phyloP scores from a whole-genome alignment of 2,888 invertebrate species.

The Drosophila mulleri region DNA sequence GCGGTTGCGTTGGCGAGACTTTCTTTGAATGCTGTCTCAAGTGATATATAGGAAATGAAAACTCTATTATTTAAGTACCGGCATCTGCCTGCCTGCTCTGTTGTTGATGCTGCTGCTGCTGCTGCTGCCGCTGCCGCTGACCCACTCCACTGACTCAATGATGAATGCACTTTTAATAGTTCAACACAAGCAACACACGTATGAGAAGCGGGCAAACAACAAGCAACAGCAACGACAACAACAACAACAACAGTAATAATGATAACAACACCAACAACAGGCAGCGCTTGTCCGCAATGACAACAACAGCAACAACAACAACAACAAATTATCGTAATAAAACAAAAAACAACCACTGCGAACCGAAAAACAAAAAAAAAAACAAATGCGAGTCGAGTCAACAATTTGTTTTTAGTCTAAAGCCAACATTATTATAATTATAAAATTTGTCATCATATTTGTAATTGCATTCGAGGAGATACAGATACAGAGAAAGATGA shows the following conservation, averaged over 20 bases:
- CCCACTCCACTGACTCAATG: slow-evolving; percentile 41
- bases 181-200: slow-evolving; percentile 55
- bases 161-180: slow-evolving; percentile 84
- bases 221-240: slow-evolving; percentile 23
- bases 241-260: slow-evolving; percentile 1
- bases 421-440: slow-evolving; percentile 19
- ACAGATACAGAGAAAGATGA: slow-evolving; percentile 1
- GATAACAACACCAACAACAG: slow-evolving; percentile 13
- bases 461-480: slow-evolving; percentile 30
- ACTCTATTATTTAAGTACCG: slow-evolving; percentile 84
- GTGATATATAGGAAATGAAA: slow-evolving; percentile 89
- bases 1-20: slow-evolving; percentile 96
- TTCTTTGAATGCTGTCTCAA: slow-evolving; percentile 98
- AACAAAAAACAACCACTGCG: slow-evolving; percentile 45
- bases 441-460: slow-evolving; percentile 42
- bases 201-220: background rate
- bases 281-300: slow-evolving; percentile 7
- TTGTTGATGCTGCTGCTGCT: slow-evolving; percentile 70
- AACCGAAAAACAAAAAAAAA: slow-evolving; percentile 32
- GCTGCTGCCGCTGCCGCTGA: slow-evolving; percentile 38
- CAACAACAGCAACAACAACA: slow-evolving; percentile 37
- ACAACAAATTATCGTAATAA: slow-evolving; percentile 71
- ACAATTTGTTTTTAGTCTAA: slow-evolving; percentile 42
- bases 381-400: slow-evolving; percentile 36
- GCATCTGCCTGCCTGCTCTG: slow-evolving; percentile 77